Conservation (phyloP, 2,113 vertebrate genomes). For the Hydropotes inermis region DNA sequence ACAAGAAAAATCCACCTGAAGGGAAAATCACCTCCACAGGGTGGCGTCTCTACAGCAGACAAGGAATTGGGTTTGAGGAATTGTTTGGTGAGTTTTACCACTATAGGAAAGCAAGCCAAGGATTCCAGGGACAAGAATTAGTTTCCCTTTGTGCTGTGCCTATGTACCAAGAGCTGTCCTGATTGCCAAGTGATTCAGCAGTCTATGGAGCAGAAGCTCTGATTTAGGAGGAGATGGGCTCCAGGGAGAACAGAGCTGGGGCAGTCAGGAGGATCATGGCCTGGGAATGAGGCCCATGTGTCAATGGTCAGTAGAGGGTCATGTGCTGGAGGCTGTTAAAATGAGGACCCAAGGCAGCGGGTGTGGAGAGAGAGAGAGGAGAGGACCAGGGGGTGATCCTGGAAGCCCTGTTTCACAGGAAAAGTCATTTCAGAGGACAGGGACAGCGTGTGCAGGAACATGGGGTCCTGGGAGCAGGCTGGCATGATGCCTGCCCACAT, state of each 20-base stretch:
- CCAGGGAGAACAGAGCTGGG: not conserved
- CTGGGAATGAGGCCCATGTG: too few relatives aligned
- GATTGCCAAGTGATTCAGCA: not conserved
- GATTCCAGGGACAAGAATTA: not conserved
- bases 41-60: not conserved
- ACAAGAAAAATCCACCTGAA: not conserved
- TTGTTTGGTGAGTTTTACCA: not conserved
- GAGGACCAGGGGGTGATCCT: not conserved
- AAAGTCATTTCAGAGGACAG: not conserved
- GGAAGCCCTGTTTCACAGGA: not conserved
- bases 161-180: not conserved
- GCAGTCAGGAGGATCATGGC: not conserved
- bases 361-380: not conserved
- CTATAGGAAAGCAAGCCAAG: not conserved
- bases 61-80: not conserved
- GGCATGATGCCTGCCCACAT: not conserved
- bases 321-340: not conserved
- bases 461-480: not conserved
- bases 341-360: not conserved
- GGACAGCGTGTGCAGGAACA: not conserved
- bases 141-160: too few relatives aligned
- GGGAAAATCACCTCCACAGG: not conserved
- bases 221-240: accelerated
- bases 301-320: not conserved
- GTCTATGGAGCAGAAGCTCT: not conserved